Evolutionary conservation across 2,888 invertebrate species (phyloP), one percentile per base, ranked within the genome.

Genomic region (Acheta domesticus): DNA sequence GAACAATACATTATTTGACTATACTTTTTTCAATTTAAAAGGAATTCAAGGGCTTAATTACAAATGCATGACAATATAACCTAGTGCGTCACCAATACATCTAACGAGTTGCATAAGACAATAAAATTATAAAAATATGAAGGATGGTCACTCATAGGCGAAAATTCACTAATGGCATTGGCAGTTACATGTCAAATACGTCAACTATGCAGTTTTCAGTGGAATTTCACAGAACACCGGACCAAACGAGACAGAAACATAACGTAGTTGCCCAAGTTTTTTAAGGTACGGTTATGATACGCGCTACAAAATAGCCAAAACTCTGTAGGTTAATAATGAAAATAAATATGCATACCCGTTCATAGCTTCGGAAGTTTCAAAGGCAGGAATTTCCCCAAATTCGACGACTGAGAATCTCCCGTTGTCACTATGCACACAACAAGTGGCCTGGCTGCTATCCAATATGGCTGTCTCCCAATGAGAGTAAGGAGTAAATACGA

Each of bases 361-460:
- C 78, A 78, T 78, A n/a, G 36, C 74, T 62, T 73, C n/a, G 75
- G 23, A 49, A 16, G 14, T n/a, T 20, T 21, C 74, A 19, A 48
- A 62, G 20, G 75, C 75, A 75, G 48, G 16, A 78, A 75, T 21
- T 48, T 21, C 21, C 74, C 75, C 21, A 73, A 62, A 78, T 12
- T 21, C n/a, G 49, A 23, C 12, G 74, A 75, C 21, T n/a, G 21
- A 20, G 48, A 19, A 49, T 75, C 50, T 79, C 79, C 62, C 79
- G 79, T 77, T 77, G 79, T 77, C 76, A 77, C 62, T n/a, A 49
- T 16, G 62, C 62, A 77, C 76, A 76, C 79, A 79, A 79, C 79
- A 79, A 79, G 79, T 79, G 79, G 79, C 76, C 79, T 79, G 79
- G 36, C 74, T 62, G 49, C 76, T 76, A 49, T 48, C 76, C 76